A percentile compares a stretch with the other conserved stretches of the same genome.
phyloP scores from a whole-genome alignment of 2,113 vertebrate species.

The Upupa epops region DNA sequence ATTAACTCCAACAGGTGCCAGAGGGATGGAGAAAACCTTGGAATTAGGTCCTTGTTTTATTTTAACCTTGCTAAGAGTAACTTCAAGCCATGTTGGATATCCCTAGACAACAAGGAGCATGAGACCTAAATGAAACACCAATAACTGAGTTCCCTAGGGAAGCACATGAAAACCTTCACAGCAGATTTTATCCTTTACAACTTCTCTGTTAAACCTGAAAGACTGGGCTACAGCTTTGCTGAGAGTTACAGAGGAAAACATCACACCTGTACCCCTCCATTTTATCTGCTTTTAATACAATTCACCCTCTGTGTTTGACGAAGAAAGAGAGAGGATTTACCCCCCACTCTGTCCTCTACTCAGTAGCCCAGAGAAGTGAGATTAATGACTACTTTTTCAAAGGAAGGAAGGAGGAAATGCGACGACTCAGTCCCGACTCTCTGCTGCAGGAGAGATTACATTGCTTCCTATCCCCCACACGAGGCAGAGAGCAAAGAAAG shows the following conservation, averaged over 20 bases:
- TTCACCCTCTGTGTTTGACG: not conserved
- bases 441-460: not conserved
- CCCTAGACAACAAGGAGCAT: not conserved
- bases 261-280: accelerated
- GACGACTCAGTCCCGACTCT: accelerated
- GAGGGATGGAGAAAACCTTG: not conserved
- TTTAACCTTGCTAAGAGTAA: not conserved
- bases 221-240: not conserved
- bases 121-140: not conserved
- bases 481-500: not conserved
- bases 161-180: not conserved
- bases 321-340: not conserved
- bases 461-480: accelerated
- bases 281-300: not conserved
- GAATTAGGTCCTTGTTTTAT: not conserved
- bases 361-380: not conserved
- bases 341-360: not conserved
- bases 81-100: not conserved
- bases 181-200: not conserved
- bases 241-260: not conserved
- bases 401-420: not conserved
- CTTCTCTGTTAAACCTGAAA: not conserved
- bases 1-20: not conserved
- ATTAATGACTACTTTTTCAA: not conserved
- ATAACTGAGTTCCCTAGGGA: not conserved